Conservation (phyloP, 2,888 invertebrate species). For the Empis livida region DNA sequence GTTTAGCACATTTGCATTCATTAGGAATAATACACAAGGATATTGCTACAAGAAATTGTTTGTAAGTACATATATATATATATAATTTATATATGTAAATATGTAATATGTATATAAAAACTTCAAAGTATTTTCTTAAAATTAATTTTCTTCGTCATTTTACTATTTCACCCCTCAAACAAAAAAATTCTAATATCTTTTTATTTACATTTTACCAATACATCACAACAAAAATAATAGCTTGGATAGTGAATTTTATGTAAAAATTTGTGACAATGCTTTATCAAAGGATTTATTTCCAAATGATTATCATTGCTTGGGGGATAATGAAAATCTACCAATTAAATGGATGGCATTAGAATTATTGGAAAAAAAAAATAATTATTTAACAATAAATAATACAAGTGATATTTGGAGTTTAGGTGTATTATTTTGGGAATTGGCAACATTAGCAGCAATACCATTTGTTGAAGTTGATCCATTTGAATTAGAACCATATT, state of each 20-base stretch:
- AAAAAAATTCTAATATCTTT: not conserved
- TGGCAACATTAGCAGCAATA: conserved; percentile 81
- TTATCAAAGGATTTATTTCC: conserved; percentile 52
- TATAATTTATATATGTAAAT: not conserved
- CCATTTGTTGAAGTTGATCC: conserved; percentile 79
- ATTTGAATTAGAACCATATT: conserved; percentile 76
- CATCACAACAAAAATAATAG: conserved; percentile 38
- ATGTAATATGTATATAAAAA: not conserved
- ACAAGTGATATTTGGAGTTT: conserved; percentile 84
- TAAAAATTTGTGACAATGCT: conserved; percentile 80
- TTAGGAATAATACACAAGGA: conserved; percentile 81
- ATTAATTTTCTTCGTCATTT: not conserved
- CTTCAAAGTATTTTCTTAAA: not conserved
- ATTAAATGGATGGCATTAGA: conserved; percentile 88
- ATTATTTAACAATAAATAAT: conserved; percentile 46
- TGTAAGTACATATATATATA: conserved; percentile 45
- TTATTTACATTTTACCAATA: conserved; percentile 7
- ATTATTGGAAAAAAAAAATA: conserved; percentile 55
- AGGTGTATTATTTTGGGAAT: conserved; percentile 84
- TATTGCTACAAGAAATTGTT: conserved; percentile 80
- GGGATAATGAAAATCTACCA: conserved; percentile 86
- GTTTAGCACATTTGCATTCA: conserved; percentile 77
- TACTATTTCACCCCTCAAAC: not conserved
- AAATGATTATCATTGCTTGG: conserved; percentile 77
- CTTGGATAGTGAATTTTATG: conserved; percentile 62